A percentile compares a stretch with the other conserved stretches of the same genome.
Conservation (phyloP, 2,797 vertebrate genomes). For the Eospalax fontanierii region DNA sequence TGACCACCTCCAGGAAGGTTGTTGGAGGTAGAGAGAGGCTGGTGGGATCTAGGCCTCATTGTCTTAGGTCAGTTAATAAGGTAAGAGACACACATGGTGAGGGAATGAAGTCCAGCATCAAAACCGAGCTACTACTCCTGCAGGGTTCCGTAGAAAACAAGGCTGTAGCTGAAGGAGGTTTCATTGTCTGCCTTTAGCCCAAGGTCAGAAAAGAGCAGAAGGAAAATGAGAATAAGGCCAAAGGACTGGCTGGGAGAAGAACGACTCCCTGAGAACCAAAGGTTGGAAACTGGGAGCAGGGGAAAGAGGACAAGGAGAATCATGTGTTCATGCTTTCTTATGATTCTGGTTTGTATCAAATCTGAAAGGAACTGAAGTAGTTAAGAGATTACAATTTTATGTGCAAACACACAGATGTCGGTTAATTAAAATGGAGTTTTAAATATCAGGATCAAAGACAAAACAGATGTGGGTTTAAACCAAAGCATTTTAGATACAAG, state of each 20-base stretch:
- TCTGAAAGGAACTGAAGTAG: conserved; percentile 6
- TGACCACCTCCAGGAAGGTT: background rate
- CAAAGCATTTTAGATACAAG: background rate
- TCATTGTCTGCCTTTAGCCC: background rate
- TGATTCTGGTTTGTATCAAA: background rate
- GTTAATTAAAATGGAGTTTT: conserved; percentile 53
- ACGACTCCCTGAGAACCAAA: background rate
- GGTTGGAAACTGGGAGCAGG: background rate
- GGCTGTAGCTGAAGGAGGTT: background rate
- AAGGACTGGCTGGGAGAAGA: background rate
- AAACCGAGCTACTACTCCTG: background rate
- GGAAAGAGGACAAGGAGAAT: background rate
- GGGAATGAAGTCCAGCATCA: background rate
- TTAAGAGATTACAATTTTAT: conserved; percentile 20
- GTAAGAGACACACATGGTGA: background rate
- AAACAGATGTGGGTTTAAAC: conserved; percentile 52
- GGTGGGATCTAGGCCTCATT: background rate
- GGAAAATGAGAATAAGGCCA: too few species aligned
- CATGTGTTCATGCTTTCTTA: background rate
- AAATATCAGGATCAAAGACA: conserved; percentile 53
- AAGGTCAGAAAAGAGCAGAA: background rate
- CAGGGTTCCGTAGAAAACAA: background rate
- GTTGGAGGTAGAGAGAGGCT: background rate
- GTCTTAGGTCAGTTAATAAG: background rate
- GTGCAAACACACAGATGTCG: conserved; percentile 12